Evolutionary conservation across 2,888 invertebrate genomes (phyloP).

Genomic region (Pemphredon lugubris): DNA sequence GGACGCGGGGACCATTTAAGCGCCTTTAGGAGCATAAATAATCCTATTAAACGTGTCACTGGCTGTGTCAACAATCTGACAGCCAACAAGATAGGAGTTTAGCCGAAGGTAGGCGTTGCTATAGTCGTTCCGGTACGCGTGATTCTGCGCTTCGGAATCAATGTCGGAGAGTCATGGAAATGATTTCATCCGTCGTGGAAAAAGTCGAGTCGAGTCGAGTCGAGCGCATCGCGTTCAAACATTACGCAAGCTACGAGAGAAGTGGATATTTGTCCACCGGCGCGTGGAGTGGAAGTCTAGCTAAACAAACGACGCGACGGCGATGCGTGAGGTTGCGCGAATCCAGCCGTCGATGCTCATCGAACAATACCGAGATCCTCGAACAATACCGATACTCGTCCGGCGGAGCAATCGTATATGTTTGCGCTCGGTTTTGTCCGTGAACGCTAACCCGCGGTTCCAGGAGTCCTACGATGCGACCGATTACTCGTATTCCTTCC

Average conservation of each 20-base stretch:
- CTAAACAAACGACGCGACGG: too few species aligned
- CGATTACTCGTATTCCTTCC: too few species aligned
- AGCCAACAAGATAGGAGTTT: constrained; percentile 67
- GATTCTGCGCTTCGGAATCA: constrained; percentile 34
- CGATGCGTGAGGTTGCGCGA: background rate
- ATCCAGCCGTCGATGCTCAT: background rate
- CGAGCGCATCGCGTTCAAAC: constrained; percentile 10
- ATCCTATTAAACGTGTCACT: constrained; percentile 79
- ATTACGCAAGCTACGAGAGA: too few species aligned
- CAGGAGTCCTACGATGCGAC: too few species aligned
- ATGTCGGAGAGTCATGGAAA: constrained; percentile 30
- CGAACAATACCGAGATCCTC: too few species aligned
- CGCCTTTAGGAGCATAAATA: constrained; percentile 76
- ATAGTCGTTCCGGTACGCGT: constrained; percentile 22
- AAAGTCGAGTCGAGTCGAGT: constrained; percentile 5
- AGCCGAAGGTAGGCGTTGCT: constrained; percentile 34
- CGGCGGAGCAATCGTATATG: too few species aligned
- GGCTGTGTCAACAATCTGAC: constrained; percentile 77
- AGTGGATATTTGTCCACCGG: too few species aligned
- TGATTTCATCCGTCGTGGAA: constrained; percentile 12
- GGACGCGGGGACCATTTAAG: constrained; percentile 69
- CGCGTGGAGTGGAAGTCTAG: constrained; percentile 9
- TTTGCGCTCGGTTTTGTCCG: too few species aligned
- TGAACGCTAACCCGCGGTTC: too few species aligned
- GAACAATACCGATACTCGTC: too few species aligned